phyloP scores from a whole-genome alignment of 2,113 vertebrate genomes.

The Pteropus alecto region DNA sequence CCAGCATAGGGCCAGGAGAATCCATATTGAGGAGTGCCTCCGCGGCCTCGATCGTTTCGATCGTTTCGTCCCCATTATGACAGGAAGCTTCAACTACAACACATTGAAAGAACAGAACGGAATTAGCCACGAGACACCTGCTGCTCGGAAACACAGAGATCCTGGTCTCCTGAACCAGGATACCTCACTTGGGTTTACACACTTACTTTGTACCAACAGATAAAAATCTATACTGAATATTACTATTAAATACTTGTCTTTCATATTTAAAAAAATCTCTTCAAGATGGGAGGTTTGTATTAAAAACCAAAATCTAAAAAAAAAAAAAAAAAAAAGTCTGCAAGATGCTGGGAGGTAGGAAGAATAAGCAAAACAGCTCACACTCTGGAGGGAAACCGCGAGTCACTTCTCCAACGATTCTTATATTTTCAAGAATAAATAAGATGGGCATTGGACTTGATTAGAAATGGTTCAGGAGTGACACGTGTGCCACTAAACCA shows the following conservation, averaged over 20 bases:
- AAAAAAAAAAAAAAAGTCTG: background rate
- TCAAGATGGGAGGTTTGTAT: background rate
- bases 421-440: background rate
- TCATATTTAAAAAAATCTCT: background rate
- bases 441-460: background rate
- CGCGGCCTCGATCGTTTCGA: slow-evolving; percentile 94
- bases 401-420: background rate
- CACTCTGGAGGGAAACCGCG: background rate
- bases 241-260: background rate
- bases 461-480: background rate
- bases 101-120: background rate
- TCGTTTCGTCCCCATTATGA: slow-evolving; percentile 92
- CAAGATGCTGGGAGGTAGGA: background rate
- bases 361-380: background rate
- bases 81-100: slow-evolving; percentile 91
- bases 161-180: background rate
- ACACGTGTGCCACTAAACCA: background rate
- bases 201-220: background rate
- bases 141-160: background rate
- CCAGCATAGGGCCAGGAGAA: slow-evolving; percentile 88
- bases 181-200: background rate
- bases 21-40: slow-evolving; percentile 96
- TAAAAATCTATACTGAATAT: background rate
- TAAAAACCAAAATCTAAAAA: background rate
- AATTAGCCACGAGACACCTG: background rate